phyloP scores from a whole-genome alignment of 2,797 vertebrate species.

The Eupleurogrammus muticus region DNA sequence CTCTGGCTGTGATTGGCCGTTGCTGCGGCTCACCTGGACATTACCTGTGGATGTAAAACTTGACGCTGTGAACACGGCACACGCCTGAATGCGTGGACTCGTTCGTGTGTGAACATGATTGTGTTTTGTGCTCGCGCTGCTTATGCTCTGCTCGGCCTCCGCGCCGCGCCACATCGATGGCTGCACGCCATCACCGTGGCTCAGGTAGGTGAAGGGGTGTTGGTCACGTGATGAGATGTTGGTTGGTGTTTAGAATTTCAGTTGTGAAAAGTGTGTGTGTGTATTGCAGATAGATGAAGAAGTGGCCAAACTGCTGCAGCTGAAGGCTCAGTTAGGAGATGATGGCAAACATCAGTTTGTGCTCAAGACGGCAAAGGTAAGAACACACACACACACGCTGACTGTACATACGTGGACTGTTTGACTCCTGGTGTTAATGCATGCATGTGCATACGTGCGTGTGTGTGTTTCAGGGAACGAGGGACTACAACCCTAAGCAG shows the following conservation, averaged over 20 bases:
- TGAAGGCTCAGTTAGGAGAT: constrained; percentile 92
- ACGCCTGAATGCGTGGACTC: constrained; percentile 43
- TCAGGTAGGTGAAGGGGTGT: constrained; percentile 80
- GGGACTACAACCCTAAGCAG: constrained; percentile 93
- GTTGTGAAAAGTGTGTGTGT: constrained; percentile 31
- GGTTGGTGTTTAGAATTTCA: neutral
- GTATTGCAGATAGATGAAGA: constrained; percentile 91
- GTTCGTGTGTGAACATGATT: constrained; percentile 54
- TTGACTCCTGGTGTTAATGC: neutral
- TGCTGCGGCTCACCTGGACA: constrained; percentile 15
- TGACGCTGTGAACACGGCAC: constrained; percentile 28
- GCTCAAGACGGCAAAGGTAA: constrained; percentile 97
- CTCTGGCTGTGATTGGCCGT: constrained; percentile 26
- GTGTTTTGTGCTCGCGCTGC: constrained; percentile 63
- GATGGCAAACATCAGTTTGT: constrained; percentile 94
- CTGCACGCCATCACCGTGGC: constrained; percentile 72
- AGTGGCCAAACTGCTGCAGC: constrained; percentile 90
- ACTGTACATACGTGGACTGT: neutral
- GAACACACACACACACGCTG: neutral
- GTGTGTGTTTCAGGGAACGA: constrained; percentile 88
- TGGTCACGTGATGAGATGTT: too few species aligned
- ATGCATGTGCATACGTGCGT: too few species aligned
- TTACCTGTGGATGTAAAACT: constrained; percentile 29
- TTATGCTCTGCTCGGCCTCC: constrained; percentile 58
- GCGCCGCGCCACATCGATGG: constrained; percentile 43